These are phyloP conservation scores for Girardinichthys multiradiatus DNA, from an alignment of 2,113 vertebrate genomes.

Conservation along the genomic window DNA sequence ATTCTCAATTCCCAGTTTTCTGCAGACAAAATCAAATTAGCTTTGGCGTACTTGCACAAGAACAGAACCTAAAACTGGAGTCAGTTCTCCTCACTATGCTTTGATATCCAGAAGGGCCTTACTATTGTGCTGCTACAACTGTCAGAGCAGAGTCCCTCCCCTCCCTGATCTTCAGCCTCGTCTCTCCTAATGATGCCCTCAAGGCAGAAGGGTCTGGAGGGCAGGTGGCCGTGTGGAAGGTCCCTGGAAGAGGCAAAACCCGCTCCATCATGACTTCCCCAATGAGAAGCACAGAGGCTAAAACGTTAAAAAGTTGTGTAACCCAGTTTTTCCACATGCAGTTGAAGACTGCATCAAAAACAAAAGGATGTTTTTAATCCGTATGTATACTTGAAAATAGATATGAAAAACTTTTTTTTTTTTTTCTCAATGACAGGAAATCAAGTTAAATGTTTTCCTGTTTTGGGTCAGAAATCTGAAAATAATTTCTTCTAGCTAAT, in stretches of 20 bases:
- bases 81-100: slow-evolving; percentile 40
- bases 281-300: neutral
- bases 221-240: slow-evolving; percentile 70
- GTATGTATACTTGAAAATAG: neutral
- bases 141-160: slow-evolving; percentile 51
- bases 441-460: too few relatives aligned
- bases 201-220: slow-evolving; percentile 61
- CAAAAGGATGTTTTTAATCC: neutral
- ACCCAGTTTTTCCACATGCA: neutral
- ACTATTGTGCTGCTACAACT: slow-evolving; percentile 61
- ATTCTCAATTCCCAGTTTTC: slow-evolving; percentile 64
- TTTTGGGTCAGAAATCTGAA: too few relatives aligned
- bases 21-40: slow-evolving; percentile 80
- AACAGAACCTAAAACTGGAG: slow-evolving; percentile 50
- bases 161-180: slow-evolving; percentile 61
- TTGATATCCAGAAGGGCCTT: slow-evolving; percentile 57
- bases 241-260: slow-evolving; percentile 40
- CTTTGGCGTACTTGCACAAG: slow-evolving; percentile 62
- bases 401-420: too few relatives aligned
- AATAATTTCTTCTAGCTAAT: too few relatives aligned
- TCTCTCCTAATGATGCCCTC: slow-evolving; percentile 71
- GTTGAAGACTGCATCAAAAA: too few relatives aligned
- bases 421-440: too few relatives aligned
- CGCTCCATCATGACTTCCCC: slow-evolving; percentile 22
- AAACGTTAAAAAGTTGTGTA: neutral